Base-by-base conservation (phyloP, 2,888 invertebrate species). In the Agriotes lineatus region DNA sequence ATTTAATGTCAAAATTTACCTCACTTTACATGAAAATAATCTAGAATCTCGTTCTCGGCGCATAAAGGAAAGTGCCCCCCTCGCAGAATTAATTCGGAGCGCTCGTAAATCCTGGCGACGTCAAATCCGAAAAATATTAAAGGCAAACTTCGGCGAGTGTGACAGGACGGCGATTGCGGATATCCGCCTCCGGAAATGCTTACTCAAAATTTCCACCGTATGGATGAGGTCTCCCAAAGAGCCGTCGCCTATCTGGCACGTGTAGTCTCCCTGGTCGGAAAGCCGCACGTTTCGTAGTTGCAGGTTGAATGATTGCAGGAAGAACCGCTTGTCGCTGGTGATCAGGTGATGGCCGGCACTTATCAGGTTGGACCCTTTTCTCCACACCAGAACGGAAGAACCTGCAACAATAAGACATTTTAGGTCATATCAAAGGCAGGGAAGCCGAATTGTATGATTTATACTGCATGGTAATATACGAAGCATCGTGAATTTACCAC, bases 201-300 rank as follows among this genome's bases (percentile, higher is more conserved):
- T n/a, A 85, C 88, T 87, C 44, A 88, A 78, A 71, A 88, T 87
- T 78, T 87, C 87, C 30, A 88, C 85, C n/a, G 86, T 86, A 79
- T 88, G 87, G 18, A 86, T 86, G 67, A 87, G 84, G 74, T 88
- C 87, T 18, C 86, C 84, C 61, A 85, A 85, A 10, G 85, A 84
- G 18, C 86, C 86, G 65, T 87, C 87, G 30, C 87, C 86, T 52
- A 88, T 85, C 77, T 88, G 87, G 77, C 88, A 88, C 35, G 87
- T 85, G 79, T 88, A 88, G 77, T 87, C 87, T 1, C 88, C 88
- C 57, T 87, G 87, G 77, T 88, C 88, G 44, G 85, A 82, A 35
- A 86, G 85, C 70, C 83, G 82, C 54, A 88, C 86, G 72, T 86
- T 85, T 69, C 85, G 83, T 69, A 88, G 83, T 78, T 87, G 86